Conservation (phyloP, 2,113 vertebrate species). For the Cygnus atratus region DNA sequence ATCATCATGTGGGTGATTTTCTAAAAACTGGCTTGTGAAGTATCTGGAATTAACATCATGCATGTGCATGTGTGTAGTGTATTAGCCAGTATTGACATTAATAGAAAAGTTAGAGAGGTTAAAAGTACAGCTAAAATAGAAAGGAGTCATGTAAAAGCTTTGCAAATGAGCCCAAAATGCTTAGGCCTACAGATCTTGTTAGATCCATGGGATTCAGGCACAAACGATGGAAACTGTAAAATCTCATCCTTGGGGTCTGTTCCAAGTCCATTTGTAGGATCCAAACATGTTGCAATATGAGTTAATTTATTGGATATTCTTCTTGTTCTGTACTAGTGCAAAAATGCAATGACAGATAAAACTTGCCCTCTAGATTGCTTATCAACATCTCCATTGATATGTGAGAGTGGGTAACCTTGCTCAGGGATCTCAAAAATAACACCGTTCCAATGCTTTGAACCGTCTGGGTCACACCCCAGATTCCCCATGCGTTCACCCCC, state of each 20-base stretch:
- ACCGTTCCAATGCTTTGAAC: not conserved
- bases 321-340: not conserved
- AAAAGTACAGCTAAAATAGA: not conserved
- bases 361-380: not conserved
- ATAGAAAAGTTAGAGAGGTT: not conserved
- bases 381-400: not conserved
- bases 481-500: not conserved
- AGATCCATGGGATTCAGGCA: not conserved
- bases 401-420: not conserved
- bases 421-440: not conserved
- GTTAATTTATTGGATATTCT: not conserved
- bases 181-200: not conserved
- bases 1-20: not conserved
- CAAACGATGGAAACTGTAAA: not conserved
- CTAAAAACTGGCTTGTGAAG: not conserved
- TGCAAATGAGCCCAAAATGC: not conserved
- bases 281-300: not conserved
- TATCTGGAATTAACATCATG: not conserved
- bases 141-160: not conserved
- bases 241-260: not conserved
- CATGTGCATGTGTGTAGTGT: not conserved
- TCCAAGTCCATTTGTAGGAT: not conserved
- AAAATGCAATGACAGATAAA: not conserved
- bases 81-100: not conserved
- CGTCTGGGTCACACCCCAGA: not conserved